Evolutionary conservation across 2,888 invertebrate species (phyloP).

Genomic region (Parasteatoda lunata): DNA sequence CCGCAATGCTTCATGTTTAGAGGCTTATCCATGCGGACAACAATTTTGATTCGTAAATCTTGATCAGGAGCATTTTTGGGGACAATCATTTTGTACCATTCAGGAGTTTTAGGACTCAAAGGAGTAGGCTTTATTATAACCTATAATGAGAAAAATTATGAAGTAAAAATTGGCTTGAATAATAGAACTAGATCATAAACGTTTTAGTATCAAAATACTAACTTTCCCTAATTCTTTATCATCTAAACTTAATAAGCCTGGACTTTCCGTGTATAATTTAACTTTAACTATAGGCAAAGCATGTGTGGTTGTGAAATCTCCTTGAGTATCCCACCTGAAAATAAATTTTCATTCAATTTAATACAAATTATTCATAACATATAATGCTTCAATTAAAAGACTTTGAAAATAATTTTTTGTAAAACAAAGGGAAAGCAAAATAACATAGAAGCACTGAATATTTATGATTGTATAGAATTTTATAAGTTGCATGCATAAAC

Average conservation of each 20-base stretch:
- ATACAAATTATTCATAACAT: no score
- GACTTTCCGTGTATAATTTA: conserved; percentile 97
- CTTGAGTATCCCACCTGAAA: conserved; percentile 98
- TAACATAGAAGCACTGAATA: no score
- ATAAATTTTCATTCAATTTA: background rate
- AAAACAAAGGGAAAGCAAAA: no score
- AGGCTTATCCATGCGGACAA: conserved; percentile 98
- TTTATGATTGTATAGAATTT: no score
- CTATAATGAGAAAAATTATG: conserved; percentile 18
- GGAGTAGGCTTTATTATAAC: conserved; percentile 71
- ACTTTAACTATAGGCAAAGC: conserved; percentile 98
- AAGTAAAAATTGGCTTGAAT: background rate
- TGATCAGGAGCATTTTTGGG: conserved; percentile 96
- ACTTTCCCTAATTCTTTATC: conserved; percentile 97
- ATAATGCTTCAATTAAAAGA: no score
- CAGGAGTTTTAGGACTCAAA: conserved; percentile 78
- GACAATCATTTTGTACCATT: conserved; percentile 98
- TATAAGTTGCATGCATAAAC: no score
- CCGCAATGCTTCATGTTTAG: conserved; percentile 99
- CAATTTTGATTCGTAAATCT: conserved; percentile 96
- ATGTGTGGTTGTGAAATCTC: conserved; percentile 98
- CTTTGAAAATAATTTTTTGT: no score
- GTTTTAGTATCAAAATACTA: background rate
- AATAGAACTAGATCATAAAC: background rate
- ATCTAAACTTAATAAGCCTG: conserved; percentile 97